Evolutionary conservation across 2,113 vertebrate species (phyloP).

Genomic region (Otus sunia): DNA sequence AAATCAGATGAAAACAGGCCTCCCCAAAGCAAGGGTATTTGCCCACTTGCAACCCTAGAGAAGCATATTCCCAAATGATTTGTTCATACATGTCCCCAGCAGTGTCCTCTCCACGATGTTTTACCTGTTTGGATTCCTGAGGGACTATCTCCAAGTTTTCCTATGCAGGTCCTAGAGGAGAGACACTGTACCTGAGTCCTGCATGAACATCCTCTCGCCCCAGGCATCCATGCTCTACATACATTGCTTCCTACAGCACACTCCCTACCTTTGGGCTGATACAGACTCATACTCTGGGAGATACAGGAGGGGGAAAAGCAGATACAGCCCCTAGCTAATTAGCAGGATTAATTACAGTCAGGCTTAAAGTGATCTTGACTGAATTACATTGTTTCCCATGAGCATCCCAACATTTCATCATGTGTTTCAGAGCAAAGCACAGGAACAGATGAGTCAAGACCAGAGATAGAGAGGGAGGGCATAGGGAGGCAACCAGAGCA

Average conservation of each 20-base stretch:
- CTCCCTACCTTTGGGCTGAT: not conserved
- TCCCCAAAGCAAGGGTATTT: not conserved
- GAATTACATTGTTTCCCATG: not conserved
- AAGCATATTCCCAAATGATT: not conserved
- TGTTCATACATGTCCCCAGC: not conserved
- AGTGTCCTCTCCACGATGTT: not conserved
- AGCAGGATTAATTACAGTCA: not conserved
- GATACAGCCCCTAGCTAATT: not conserved
- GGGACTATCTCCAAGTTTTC: not conserved
- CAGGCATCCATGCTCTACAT: not conserved
- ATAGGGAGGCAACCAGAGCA: fast-evolving
- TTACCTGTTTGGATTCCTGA: not conserved
- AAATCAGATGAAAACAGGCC: not conserved
- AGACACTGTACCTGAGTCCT: not conserved
- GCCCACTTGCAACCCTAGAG: not conserved
- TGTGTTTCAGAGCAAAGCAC: fast-evolving
- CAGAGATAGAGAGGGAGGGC: not conserved
- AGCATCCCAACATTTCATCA: not conserved
- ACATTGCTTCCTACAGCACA: not conserved
- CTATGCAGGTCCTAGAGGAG: not conserved
- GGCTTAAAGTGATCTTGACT: not conserved
- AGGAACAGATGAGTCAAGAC: not conserved
- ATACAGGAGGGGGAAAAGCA: not conserved
- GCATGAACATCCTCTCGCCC: not conserved
- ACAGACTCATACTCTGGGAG: not conserved